Evolutionary conservation across 2,113 vertebrate genomes (phyloP), one percentile per base, ranked within the genome.

Genomic region (Semnopithecus entellus): DNA sequence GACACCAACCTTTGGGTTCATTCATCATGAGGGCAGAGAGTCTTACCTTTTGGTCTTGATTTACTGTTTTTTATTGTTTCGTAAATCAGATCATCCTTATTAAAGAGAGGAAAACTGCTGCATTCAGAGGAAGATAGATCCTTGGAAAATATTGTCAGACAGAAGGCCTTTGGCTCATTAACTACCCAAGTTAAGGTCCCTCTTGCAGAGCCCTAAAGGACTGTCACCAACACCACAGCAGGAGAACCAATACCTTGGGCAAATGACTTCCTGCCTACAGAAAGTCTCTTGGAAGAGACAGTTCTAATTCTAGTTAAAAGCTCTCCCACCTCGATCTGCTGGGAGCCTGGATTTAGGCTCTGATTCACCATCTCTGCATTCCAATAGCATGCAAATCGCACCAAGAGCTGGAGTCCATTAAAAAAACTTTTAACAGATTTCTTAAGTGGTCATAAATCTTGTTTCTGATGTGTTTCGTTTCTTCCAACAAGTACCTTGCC

Each of bases 121-220:
- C 70, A 55, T 43, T 38, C 68, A 84, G 35, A 97, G 45, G 17
- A 96, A 83, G 40, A 88, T 72, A n/a, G 35, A 90, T 94, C 73
- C 86, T 90, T 30, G n/a, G 68, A 16, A 97, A 94, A 43, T 6
- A 55, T 8, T 0, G 0, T 70, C 55, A 45, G 30, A 10, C 32
- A 35, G 16, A 81, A 88, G 38, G 25, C 27, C 20, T 84, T 55
- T 2, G 8, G 43, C 52, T 89, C 35, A 78, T 85, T 75, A 73
- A 79, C 89, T 22, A 64, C 3, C 48, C 57, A 61, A 59, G 25
- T 72, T 68, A 27, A 66, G 40, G 22, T 72, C 43, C 45, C 12
- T 45, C 35, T 80, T 76, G 16, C 35, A 81, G 38, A 55, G 32
- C 27, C 14, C 38, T 70, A 72, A 16, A 86, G 16, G 17, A n/a